Conservation (phyloP, 2,888 invertebrate genomes). For the Cerceris rybyensis region DNA sequence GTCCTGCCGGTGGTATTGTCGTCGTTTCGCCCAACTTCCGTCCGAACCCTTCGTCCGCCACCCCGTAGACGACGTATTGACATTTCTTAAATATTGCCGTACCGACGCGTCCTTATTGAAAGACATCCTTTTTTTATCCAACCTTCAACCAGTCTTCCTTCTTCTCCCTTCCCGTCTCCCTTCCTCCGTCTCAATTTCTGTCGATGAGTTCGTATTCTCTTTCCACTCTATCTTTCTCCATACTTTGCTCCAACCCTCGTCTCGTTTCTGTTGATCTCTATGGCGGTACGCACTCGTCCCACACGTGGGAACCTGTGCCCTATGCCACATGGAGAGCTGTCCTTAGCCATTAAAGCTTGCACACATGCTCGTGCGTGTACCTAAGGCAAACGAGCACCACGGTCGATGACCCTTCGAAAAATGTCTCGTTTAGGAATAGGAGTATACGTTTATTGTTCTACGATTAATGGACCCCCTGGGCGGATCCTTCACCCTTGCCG, state of each 20-base stretch:
- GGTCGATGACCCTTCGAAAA: conserved; percentile 73
- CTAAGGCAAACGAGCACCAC: conserved; percentile 64
- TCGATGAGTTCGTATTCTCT: no score
- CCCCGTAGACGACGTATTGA: conserved; percentile 73
- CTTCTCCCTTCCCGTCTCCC: conserved; percentile 6
- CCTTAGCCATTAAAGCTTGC: conserved; percentile 48
- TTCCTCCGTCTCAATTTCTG: not conserved
- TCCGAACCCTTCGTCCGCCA: conserved; percentile 60
- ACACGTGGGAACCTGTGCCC: conserved; percentile 65
- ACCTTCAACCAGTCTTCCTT: conserved; percentile 17
- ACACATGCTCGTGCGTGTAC: conserved; percentile 58
- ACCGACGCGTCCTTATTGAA: conserved; percentile 68
- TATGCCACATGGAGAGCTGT: conserved; percentile 61
- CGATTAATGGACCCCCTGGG: conserved; percentile 53
- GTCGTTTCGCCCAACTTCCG: conserved; percentile 64
- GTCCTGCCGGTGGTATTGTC: conserved; percentile 66
- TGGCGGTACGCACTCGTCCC: conserved; percentile 26
- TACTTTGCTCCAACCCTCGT: conserved; percentile 1
- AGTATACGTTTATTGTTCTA: conserved; percentile 58
- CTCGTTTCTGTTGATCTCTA: conserved; percentile 20
- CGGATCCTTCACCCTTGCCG: conserved; percentile 4
- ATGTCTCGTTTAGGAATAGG: conserved; percentile 61
- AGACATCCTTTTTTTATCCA: conserved; percentile 32
- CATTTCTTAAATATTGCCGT: conserved; percentile 79
- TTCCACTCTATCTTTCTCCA: no score